A percentile compares a stretch with the other conserved stretches of the same genome.
Conservation (phyloP, 2,888 invertebrate genomes). For the Leptinotarsa tumamoca region DNA sequence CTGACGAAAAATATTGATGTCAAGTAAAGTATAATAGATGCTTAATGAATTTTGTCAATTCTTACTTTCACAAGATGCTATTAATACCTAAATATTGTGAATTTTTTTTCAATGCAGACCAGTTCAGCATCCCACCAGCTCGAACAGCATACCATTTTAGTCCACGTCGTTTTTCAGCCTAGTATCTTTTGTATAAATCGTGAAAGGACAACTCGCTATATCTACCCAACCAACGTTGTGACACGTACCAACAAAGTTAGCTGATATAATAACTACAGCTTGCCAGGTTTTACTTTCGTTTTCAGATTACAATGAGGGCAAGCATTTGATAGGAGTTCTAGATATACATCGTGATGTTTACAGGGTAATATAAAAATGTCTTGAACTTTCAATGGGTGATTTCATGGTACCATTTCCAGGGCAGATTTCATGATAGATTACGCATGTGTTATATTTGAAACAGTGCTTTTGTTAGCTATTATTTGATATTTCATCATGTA, state of each 20-base stretch:
- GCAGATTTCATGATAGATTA: no score
- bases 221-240: slow-evolving; percentile 13
- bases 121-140: slow-evolving; percentile 4
- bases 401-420: no score
- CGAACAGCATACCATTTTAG: slow-evolving; percentile 13
- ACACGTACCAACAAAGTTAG: background rate
- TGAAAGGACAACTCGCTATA: slow-evolving; percentile 5
- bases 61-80: background rate
- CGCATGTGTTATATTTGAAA: no score
- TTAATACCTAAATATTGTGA: background rate
- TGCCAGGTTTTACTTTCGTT: slow-evolving; percentile 4
- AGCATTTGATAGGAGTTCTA: background rate
- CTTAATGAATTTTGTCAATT: background rate
- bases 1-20: no score
- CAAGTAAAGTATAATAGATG: no score
- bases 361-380: no score
- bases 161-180: background rate
- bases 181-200: slow-evolving; percentile 13
- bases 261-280: slow-evolving; percentile 6
- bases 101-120: background rate
- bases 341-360: no score
- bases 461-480: no score
- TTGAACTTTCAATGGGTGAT: no score
- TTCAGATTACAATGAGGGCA: background rate
- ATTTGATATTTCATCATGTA: no score